These are phyloP conservation scores for Tenthredo distinguenda DNA, from an alignment of 2,888 invertebrate genomes.

Conservation along the genomic window DNA sequence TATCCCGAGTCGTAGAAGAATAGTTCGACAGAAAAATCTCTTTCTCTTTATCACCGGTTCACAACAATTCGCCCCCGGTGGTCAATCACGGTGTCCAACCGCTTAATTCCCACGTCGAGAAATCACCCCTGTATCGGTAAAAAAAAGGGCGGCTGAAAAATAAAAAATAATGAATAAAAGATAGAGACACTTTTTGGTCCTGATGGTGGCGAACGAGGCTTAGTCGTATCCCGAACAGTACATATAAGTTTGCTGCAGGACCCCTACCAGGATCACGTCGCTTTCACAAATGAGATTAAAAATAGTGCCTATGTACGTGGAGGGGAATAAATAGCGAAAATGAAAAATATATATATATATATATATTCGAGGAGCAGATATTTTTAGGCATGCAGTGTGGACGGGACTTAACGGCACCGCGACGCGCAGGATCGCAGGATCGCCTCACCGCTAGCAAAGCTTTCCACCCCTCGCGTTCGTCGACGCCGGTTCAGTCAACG, in stretches of 20 bases:
- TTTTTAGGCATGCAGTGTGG: slow-evolving; percentile 51
- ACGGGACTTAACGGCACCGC: slow-evolving; percentile 46
- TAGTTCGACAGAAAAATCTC: not conserved
- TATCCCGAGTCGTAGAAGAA: not conserved
- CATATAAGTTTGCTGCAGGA: not conserved
- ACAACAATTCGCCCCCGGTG: not conserved
- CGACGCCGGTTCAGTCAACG: slow-evolving; percentile 67
- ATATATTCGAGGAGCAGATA: not conserved
- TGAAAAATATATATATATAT: not conserved
- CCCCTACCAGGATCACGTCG: not conserved
- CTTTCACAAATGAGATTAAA: not conserved
- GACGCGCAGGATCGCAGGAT: slow-evolving; percentile 70
- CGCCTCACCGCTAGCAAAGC: slow-evolving; percentile 55
- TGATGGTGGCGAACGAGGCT: not conserved
- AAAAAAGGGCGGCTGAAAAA: not conserved
- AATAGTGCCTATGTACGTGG: not conserved
- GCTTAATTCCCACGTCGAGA: not conserved
- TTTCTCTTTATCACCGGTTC: slow-evolving; percentile 12
- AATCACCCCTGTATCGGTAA: not conserved
- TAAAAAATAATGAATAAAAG: slow-evolving; percentile 5
- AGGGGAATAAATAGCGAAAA: not conserved
- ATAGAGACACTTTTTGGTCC: not conserved
- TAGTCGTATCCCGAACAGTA: not conserved
- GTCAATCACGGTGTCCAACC: not conserved
- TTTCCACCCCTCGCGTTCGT: slow-evolving; percentile 52